Evolutionary conservation across 2,888 invertebrate species (phyloP).

Genomic region (Dynastes tityus): DNA sequence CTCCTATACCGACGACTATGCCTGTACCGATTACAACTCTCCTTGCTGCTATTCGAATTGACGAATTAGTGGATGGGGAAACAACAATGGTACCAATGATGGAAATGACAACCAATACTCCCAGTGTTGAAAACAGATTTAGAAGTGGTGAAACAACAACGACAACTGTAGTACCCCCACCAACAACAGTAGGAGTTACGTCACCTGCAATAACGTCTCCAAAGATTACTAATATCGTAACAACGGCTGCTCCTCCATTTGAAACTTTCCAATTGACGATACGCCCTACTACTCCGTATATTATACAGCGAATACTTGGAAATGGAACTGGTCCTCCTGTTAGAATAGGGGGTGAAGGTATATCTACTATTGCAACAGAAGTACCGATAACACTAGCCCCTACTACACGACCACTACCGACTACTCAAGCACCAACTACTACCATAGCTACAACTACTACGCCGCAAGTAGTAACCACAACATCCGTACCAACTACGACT

Average conservation of each 20-base stretch:
- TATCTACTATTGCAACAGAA: slow-evolving; percentile 55
- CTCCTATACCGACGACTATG: background rate
- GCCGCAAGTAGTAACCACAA: slow-evolving; percentile 54
- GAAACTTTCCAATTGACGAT: slow-evolving; percentile 45
- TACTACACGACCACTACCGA: slow-evolving; percentile 26
- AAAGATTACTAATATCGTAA: slow-evolving; percentile 45
- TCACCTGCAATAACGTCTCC: background rate
- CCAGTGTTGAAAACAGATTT: slow-evolving; percentile 36
- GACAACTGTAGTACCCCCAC: background rate
- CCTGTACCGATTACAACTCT: background rate
- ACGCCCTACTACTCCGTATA: slow-evolving; percentile 45
- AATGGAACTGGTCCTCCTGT: slow-evolving; percentile 19
- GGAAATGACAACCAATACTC: slow-evolving; percentile 19
- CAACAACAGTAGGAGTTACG: background rate
- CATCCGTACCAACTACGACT: slow-evolving; percentile 56
- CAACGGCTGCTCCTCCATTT: slow-evolving; percentile 38
- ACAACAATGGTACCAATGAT: slow-evolving; percentile 56
- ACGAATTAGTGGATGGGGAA: slow-evolving; percentile 31
- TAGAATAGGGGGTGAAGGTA: slow-evolving; percentile 37
- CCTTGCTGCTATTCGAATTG: slow-evolving; percentile 31
- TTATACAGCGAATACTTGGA: slow-evolving; percentile 46
- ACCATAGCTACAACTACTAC: slow-evolving; percentile 45
- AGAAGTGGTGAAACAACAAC: slow-evolving; percentile 12
- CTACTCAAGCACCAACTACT: slow-evolving; percentile 48
- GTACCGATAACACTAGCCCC: slow-evolving; percentile 66